Conservation (phyloP, 2,113 vertebrate genomes). For the Charadrius vociferus region DNA sequence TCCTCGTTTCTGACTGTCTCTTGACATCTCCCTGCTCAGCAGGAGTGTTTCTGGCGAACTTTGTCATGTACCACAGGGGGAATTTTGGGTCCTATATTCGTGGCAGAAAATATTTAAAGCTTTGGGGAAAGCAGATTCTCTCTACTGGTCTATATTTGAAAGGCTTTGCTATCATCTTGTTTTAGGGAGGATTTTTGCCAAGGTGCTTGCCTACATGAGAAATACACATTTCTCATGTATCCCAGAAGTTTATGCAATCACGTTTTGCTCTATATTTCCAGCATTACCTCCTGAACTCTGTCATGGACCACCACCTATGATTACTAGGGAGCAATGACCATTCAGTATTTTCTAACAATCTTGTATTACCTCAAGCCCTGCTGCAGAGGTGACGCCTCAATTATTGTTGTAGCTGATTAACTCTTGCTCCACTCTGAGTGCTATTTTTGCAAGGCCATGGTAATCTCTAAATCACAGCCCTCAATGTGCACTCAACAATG, state of each 20-base stretch:
- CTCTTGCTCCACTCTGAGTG: neutral
- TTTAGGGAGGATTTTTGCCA: neutral
- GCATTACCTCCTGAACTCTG: neutral
- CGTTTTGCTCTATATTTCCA: neutral
- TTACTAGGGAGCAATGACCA: neutral
- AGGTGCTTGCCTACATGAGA: neutral
- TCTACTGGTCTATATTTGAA: neutral
- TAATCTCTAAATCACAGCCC: constrained; percentile 19
- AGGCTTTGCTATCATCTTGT: neutral
- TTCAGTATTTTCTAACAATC: neutral
- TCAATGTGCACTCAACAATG: constrained; percentile 11
- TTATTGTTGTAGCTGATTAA: neutral
- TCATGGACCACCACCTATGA: neutral
- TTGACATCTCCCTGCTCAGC: neutral
- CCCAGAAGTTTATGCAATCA: neutral
- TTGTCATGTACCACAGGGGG: neutral
- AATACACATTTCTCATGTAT: neutral
- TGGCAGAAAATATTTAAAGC: neutral
- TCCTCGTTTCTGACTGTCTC: neutral
- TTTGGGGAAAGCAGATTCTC: neutral
- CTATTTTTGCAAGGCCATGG: neutral
- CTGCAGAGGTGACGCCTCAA: neutral
- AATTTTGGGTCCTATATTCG: neutral
- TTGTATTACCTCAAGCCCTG: neutral
- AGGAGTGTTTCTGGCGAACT: neutral